A percentile compares a stretch with the other conserved stretches of the same genome.
Evolutionary conservation across 1,140 invertebrate genomes (phyloP).

Genomic region (Latrodectus geometricus): DNA sequence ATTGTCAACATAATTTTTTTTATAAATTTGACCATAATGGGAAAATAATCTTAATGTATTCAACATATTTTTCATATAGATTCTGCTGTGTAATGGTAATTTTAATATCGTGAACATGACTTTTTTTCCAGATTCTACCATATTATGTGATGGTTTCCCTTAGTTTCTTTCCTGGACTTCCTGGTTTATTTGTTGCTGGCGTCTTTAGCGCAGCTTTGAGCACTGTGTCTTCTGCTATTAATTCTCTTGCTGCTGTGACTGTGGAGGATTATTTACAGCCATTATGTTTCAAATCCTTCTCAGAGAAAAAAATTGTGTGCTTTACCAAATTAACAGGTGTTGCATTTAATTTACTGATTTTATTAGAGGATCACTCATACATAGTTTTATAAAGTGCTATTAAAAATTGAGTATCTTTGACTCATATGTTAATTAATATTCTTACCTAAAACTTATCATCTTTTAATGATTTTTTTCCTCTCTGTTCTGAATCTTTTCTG

Average conservation of each 20-base stretch:
- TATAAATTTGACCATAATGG: no score
- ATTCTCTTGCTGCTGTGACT: constrained; percentile 88
- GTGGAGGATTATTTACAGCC: constrained; percentile 80
- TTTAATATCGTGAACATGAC: no score
- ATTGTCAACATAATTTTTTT: no score
- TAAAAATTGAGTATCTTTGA: no score
- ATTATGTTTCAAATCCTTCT: constrained; percentile 3
- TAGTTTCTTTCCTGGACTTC: constrained; percentile 75
- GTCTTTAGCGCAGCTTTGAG: constrained; percentile 87
- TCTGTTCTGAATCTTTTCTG: no score
- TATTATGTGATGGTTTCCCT: constrained; percentile 84
- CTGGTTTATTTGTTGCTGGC: constrained; percentile 85
- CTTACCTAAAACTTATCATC: no score
- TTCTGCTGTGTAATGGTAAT: no score
- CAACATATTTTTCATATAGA: no score
- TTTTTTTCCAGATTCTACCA: constrained; percentile 75
- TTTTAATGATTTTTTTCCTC: no score
- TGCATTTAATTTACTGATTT: not conserved
- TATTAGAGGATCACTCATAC: not conserved
- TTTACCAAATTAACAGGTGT: constrained; percentile 63
- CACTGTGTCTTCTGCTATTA: constrained; percentile 85
- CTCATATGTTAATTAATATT: no score
- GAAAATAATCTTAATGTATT: no score
- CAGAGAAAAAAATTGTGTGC: constrained; percentile 29
- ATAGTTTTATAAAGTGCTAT: no score